These are phyloP conservation scores for Pterostichus niger DNA, from an alignment of 2,888 invertebrate species.

Conservation along the genomic window DNA sequence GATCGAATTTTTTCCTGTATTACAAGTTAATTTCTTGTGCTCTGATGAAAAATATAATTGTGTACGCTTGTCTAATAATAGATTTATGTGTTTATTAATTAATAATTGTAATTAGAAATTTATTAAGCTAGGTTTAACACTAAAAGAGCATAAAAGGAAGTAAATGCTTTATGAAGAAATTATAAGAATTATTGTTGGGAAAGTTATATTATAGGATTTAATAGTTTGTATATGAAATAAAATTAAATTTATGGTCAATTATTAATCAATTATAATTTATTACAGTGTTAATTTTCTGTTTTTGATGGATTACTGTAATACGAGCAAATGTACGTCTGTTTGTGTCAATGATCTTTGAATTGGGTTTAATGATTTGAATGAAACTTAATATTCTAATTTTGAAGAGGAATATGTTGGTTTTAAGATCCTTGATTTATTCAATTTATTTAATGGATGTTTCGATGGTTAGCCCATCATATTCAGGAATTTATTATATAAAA, in stretches of 20 bases:
- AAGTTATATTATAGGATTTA: not conserved
- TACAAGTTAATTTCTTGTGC: not conserved
- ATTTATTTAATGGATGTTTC: too few relatives aligned
- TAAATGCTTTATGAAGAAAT: constrained; percentile 29
- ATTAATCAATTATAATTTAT: not conserved
- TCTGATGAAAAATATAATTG: not conserved
- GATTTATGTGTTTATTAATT: constrained; percentile 17
- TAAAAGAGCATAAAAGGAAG: not conserved
- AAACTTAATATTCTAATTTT: too few relatives aligned
- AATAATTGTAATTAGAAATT: constrained; percentile 9
- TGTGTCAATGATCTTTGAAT: too few relatives aligned
- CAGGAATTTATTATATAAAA: too few relatives aligned
- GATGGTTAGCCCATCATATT: too few relatives aligned
- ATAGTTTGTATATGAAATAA: too few relatives aligned
- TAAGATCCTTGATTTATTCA: too few relatives aligned
- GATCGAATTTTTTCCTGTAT: constrained; percentile 5
- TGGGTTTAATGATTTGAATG: too few relatives aligned
- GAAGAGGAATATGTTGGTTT: too few relatives aligned
- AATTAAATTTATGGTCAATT: too few relatives aligned
- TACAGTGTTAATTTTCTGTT: not conserved
- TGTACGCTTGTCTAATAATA: not conserved
- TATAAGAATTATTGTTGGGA: constrained; percentile 28
- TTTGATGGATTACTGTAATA: not conserved
- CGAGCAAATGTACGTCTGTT: too few relatives aligned
- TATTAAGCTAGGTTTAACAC: not conserved